Conservation (phyloP, 1,140 invertebrate genomes). For the Pseudachorutes palmiensis region DNA sequence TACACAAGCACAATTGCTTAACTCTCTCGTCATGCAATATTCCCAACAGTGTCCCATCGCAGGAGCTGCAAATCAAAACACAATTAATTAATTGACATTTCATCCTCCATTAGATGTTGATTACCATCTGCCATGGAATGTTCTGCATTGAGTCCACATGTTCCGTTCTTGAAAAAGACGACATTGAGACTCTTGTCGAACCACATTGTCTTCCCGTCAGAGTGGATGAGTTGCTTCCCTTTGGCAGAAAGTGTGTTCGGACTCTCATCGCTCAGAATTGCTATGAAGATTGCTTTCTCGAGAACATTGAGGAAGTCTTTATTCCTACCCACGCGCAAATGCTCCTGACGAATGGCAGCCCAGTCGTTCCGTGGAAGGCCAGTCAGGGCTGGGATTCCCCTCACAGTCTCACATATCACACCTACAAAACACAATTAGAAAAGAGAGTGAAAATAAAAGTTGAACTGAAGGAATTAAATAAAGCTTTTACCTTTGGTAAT, state of each 20-base stretch:
- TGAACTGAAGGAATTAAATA: too few species aligned
- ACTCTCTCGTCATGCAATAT: conserved; percentile 48
- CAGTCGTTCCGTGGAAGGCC: conserved; percentile 45
- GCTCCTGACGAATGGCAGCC: conserved; percentile 43
- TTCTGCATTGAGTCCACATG: conserved; percentile 52
- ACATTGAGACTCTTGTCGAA: conserved; percentile 48
- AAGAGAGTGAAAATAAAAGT: not conserved
- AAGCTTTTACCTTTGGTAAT: conserved; percentile 4
- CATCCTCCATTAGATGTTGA: not conserved
- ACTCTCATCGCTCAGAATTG: conserved; percentile 42
- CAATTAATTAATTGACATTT: not conserved
- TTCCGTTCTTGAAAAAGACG: conserved; percentile 45
- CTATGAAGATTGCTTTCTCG: conserved; percentile 46
- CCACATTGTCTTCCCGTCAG: conserved; percentile 46
- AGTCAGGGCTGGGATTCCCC: conserved; percentile 45
- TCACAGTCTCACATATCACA: conserved; percentile 41
- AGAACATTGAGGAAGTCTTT: conserved; percentile 44
- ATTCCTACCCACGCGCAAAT: conserved; percentile 46
- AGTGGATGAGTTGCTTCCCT: conserved; percentile 45
- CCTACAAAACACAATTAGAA: too few species aligned
- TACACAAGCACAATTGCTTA: conserved; percentile 33
- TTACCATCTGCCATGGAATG: conserved; percentile 46
- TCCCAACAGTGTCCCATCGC: conserved; percentile 52
- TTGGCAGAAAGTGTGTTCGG: conserved; percentile 43
- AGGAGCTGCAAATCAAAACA: conserved; percentile 42